Base-by-base conservation (phyloP, 1,140 invertebrate genomes). In the Scaptomyza montana region DNA sequence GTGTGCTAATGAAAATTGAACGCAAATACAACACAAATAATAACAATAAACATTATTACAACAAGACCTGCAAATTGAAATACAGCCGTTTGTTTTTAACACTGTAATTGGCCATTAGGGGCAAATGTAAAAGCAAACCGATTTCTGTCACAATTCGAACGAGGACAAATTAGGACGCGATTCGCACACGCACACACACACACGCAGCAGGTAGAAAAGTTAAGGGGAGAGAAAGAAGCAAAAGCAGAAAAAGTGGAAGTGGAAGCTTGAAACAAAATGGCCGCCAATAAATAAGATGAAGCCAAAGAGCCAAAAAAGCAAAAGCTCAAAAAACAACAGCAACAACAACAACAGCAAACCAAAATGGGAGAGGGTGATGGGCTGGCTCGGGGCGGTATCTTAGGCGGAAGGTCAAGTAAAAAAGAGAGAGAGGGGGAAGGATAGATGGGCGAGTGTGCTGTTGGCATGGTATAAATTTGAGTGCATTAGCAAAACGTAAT, bases 401-500 rank as follows among this genome's bases (percentile, higher is more conserved):
- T 1, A 25, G 21, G 21, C 21, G 50, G 33, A 13, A 28, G 49
- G n/a, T 33, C 46, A 43, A 39, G 60, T 21, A n/a, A 25, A 25
- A 25, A 50, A 46, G 7, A 30, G 39, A 46, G 5, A 30, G 12
- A 21, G 21, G 2, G 36, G 21, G n/a, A 19, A 16, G 16, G 36
- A 10, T 39, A 12, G 36, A 10, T 39, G 36, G 36, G 10, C 21
- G 21, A 25, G 2, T 25, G 21, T 25, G 21, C 3, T 9, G 25
- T 25, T 36, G 53, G 50, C 64, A 82, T 89, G 84, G 82, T 89
- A 87, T 87, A 87, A 87, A 87, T 87, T 87, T 87, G 82, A 89
- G 84, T 89, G 82, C 82, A 87, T 87, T 87, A 89, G 84, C 75
- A 74, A 81, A 84, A 80, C 82, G 82, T 87, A 89, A 87, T 87